Evolutionary conservation across 2,797 vertebrate genomes (phyloP).

Genomic region (Neostethus bicornis): DNA sequence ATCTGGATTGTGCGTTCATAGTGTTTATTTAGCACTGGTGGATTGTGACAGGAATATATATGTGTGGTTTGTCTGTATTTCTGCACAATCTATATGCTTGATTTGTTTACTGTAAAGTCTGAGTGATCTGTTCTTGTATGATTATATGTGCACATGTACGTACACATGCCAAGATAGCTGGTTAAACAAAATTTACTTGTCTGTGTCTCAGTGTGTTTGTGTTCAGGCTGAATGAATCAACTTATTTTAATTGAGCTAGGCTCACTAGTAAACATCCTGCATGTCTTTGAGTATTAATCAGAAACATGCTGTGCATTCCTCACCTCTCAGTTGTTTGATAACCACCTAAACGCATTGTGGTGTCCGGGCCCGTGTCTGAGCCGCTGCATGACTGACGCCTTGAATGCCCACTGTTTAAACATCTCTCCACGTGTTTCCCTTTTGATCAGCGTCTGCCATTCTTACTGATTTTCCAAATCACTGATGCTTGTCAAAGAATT

Average conservation of each 20-base stretch:
- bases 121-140: slow-evolving; percentile 42
- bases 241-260: slow-evolving; percentile 33
- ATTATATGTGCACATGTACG: slow-evolving; percentile 41
- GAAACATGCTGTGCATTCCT: slow-evolving; percentile 25
- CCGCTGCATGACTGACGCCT: slow-evolving; percentile 65
- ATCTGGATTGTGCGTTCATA: slow-evolving; percentile 38
- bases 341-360: slow-evolving; percentile 53
- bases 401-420: slow-evolving; percentile 77
- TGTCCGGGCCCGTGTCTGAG: slow-evolving; percentile 46
- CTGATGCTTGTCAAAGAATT: slow-evolving; percentile 85
- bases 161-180: slow-evolving; percentile 19
- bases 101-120: slow-evolving; percentile 64
- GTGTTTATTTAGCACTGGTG: slow-evolving; percentile 58
- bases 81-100: slow-evolving; percentile 44
- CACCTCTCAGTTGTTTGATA: slow-evolving; percentile 54
- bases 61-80: slow-evolving; percentile 63
- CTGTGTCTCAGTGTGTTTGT: slow-evolving; percentile 10
- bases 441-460: slow-evolving; percentile 83
- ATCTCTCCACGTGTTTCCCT: slow-evolving; percentile 79
- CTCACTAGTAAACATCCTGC: slow-evolving; percentile 9
- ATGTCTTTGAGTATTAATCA: slow-evolving; percentile 25
- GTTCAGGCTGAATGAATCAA: slow-evolving; percentile 17
- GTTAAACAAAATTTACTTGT: slow-evolving; percentile 16
- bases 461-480: slow-evolving; percentile 86
- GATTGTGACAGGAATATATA: slow-evolving; percentile 71